phyloP scores from a whole-genome alignment of 2,113 vertebrate genomes.

The Podocnemis expansa region DNA sequence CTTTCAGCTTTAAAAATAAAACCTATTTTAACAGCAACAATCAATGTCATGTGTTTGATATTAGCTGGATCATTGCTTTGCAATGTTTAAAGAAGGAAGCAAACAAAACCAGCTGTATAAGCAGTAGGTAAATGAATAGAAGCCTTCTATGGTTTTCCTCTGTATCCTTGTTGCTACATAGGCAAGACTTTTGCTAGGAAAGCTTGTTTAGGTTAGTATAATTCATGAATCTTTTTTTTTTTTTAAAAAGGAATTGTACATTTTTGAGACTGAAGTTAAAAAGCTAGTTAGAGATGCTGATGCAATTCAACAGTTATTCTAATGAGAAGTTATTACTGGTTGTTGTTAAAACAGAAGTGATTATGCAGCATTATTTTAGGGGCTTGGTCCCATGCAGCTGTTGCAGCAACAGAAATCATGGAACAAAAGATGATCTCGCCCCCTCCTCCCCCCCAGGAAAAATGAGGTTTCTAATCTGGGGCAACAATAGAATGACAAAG shows the following conservation, averaged over 20 bases:
- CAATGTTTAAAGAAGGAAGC: slow-evolving; percentile 40
- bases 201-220: neutral
- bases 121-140: slow-evolving; percentile 21
- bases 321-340: neutral
- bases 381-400: neutral
- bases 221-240: neutral
- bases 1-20: slow-evolving; percentile 7
- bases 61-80: slow-evolving; percentile 33
- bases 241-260: neutral
- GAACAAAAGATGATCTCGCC: slow-evolving; percentile 1
- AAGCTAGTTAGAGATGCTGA: neutral
- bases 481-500: slow-evolving; percentile 29
- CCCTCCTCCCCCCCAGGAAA: neutral
- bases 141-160: neutral
- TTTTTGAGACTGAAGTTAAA: neutral
- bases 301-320: neutral
- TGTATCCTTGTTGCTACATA: neutral
- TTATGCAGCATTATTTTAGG: neutral
- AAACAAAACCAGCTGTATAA: slow-evolving; percentile 48
- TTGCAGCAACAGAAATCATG: neutral
- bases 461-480: neutral
- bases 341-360: neutral
- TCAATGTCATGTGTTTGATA: slow-evolving; percentile 8
- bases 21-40: slow-evolving; percentile 1
- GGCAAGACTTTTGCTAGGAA: neutral